Evolutionary conservation across 2,888 invertebrate genomes (phyloP), one percentile per base, ranked within the genome.

Genomic region (Epinotia ramella): DNA sequence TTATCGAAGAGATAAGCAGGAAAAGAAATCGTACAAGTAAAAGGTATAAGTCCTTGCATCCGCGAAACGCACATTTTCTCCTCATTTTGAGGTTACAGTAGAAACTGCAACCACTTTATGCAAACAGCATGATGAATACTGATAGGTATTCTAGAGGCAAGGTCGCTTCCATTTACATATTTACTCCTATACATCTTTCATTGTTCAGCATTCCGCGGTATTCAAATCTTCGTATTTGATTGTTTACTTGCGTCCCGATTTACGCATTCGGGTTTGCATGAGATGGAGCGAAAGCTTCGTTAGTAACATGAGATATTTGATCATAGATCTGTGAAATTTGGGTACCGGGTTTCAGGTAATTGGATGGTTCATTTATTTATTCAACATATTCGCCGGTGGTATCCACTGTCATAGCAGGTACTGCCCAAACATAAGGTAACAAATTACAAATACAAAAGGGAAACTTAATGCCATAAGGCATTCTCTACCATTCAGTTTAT

Each of bases 141-240:
- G 81, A 82, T 81, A 84, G 86, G 84, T 82, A 88, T 87, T 86
- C 81, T 82, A 81, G 80, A 77, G 71, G 76, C 88, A 87, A 87
- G 87, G 87, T 86, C 87, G 80, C 56, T 64, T 70, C 65, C 69
- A 79, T 79, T 79, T 77, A 72, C 79, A 77, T 79, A n/a, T n/a
- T n/a, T n/a, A 78, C 65, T 73, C 66, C 18, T 53, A 62, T 56
- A 40, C 24, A 57, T 62, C 40, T 71, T 60, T n/a, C 70, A 57
- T 74, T 70, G 66, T 66, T 40, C 16, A 9, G 59, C 53, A n/a
- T 53, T 53, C n/a, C n/a, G n/a, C 13, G 49, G 49, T 49, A 49
- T 16, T 16, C 5, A 49, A 16, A 53, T 53, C 16, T 53, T 53
- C 7, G 49, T n/a, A 5, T 49, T 49, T 13, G 16, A n/a, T 13